A percentile compares a stretch with the other conserved stretches of the same genome.
phyloP scores from a whole-genome alignment of 2,113 vertebrate species.

The Colaptes auratus region DNA sequence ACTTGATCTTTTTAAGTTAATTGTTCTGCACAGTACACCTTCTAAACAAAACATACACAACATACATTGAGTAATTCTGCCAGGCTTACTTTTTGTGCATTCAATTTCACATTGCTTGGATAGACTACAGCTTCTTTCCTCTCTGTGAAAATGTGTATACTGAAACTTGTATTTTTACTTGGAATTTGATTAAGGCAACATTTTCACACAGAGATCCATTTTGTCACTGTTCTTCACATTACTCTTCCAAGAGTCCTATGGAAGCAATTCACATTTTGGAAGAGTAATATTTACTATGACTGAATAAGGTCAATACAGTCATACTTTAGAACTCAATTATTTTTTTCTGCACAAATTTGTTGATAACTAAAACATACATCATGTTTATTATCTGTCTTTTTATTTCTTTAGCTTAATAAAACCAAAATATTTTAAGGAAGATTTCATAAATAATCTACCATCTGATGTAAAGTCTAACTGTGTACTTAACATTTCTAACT shows the following conservation, averaged over 20 bases:
- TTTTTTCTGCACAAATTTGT: neutral
- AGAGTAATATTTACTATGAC: conserved; percentile 2
- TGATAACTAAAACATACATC: conserved; percentile 19
- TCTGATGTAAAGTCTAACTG: conserved; percentile 48
- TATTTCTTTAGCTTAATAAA: conserved; percentile 28
- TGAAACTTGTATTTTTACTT: neutral
- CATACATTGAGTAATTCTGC: conserved; percentile 53
- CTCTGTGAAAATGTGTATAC: neutral
- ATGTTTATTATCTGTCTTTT: neutral
- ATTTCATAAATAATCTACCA: conserved; percentile 22
- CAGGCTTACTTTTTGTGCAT: conserved; percentile 52
- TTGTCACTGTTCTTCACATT: neutral
- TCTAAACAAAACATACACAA: conserved; percentile 72
- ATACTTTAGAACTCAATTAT: conserved; percentile 2
- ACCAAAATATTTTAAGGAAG: neutral
- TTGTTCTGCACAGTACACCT: conserved; percentile 74
- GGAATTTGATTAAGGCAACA: neutral
- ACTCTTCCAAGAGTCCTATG: neutral
- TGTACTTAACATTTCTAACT: conserved; percentile 48
- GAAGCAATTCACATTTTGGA: conserved; percentile 21
- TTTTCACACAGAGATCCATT: neutral
- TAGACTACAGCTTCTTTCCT: neutral
- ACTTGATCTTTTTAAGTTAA: conserved; percentile 82
- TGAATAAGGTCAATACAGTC: conserved; percentile 32
- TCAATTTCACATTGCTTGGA: neutral